Conservation (phyloP, 2,888 invertebrate species). For the Megalurothrips usitatus region DNA sequence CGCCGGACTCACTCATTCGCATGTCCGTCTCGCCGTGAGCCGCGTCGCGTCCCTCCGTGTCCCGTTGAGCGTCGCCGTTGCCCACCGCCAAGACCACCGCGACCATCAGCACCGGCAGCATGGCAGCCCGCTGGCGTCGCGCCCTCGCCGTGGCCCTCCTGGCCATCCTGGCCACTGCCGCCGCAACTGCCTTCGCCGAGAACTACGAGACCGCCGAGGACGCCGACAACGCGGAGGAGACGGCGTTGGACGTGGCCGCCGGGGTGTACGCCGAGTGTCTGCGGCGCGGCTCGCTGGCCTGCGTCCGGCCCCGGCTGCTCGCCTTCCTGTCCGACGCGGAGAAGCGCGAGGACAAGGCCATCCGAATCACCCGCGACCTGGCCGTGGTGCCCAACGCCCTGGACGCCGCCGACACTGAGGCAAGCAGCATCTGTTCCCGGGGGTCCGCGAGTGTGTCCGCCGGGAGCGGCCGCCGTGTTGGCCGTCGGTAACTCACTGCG, state of each 20-base stretch:
- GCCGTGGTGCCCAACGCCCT: constrained; percentile 56
- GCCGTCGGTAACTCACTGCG: neutral
- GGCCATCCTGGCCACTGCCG: neutral
- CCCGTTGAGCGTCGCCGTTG: neutral
- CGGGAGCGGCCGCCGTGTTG: too few relatives aligned
- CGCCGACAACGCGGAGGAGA: constrained; percentile 33
- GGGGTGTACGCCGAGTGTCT: constrained; percentile 66
- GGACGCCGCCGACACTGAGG: constrained; percentile 37
- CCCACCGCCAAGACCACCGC: neutral
- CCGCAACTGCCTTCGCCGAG: too few relatives aligned
- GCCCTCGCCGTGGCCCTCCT: neutral
- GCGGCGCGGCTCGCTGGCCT: constrained; percentile 63
- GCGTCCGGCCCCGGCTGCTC: constrained; percentile 48
- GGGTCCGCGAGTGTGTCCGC: too few relatives aligned
- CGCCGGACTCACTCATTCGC: too few relatives aligned
- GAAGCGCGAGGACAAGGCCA: constrained; percentile 55
- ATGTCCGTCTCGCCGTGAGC: neutral
- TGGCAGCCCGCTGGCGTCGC: neutral
- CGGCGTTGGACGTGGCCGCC: constrained; percentile 60
- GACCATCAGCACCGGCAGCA: neutral
- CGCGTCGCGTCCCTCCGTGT: neutral
- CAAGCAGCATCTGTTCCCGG: neutral
- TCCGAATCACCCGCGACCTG: constrained; percentile 71
- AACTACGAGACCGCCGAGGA: neutral
- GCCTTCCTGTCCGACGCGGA: constrained; percentile 43